A percentile compares a stretch with the other conserved stretches of the same genome.
These are phyloP conservation scores for Athene cunicularia DNA, from an alignment of 2,113 vertebrate species.

Conservation along the genomic window DNA sequence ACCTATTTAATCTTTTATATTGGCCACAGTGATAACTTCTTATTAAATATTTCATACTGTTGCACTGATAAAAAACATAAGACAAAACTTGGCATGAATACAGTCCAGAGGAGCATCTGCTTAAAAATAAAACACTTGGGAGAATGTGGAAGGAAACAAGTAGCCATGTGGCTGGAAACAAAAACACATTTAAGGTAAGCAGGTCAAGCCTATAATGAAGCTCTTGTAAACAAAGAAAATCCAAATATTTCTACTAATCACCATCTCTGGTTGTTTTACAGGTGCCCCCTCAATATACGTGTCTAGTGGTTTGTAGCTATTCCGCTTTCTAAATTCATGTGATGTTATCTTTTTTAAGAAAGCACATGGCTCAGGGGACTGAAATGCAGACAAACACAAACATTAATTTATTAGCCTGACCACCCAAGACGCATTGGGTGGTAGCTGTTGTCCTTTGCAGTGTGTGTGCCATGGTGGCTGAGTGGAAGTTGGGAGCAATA, in stretches of 20 bases:
- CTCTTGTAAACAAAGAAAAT: neutral
- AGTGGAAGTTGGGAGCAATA: neutral
- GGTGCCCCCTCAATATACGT: neutral
- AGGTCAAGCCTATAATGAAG: neutral
- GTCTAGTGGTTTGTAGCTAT: neutral
- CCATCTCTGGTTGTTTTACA: neutral
- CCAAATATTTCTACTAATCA: neutral
- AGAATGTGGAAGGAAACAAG: conserved; percentile 24
- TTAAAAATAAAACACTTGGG: conserved; percentile 56
- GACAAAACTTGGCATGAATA: conserved; percentile 63
- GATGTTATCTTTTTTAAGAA: neutral
- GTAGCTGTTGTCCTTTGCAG: neutral
- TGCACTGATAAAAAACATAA: conserved; percentile 70
- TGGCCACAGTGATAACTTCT: conserved; percentile 70
- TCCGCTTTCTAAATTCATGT: neutral
- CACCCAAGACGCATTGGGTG: neutral
- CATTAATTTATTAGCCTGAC: neutral
- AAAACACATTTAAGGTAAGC: conserved; percentile 12
- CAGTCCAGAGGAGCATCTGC: conserved; percentile 40
- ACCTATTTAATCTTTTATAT: conserved; percentile 79
- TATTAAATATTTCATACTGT: conserved; percentile 82
- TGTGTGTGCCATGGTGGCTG: fast-evolving
- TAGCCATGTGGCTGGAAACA: neutral
- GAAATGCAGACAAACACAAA: neutral
- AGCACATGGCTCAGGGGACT: neutral